Base-by-base conservation (phyloP, 2,797 vertebrate genomes). In the Manis javanica region DNA sequence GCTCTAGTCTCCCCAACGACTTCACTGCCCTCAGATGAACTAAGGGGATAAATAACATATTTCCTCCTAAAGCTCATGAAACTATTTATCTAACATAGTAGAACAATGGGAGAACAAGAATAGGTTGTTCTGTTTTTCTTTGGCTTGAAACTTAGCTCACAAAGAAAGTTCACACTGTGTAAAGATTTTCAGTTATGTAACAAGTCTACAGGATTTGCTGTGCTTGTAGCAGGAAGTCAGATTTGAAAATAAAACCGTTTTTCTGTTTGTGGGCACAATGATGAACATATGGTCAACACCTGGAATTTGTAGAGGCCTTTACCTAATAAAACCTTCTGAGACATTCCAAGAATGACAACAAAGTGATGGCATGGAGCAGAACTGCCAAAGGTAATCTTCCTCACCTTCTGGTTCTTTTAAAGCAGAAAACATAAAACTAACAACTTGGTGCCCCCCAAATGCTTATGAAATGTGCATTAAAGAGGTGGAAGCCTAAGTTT, bases 201-300 rank as follows among this genome's bases (percentile, higher is more conserved):
- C 92, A 97, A 98, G 96, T 98, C 96, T 97, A 81, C 69, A 95
- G 96, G 89, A 96, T 98, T 97, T 94, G 96, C 91, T 97, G 93
- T 87, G 97, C 97, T 98, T 98, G 95, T n/a, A 95, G 2, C 37
- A 97, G 97, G 97, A 95, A 98, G 97, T 95, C 53, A 97, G 93
- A 91, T 97, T 98, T 84, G 57, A 96, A 96, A 98, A 97, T 86
- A 97, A 98, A 97, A 96, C 68, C 34, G 8, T 71, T 98, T 97
- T 98, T 95, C 94, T 98, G 96, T 97, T 98, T 97, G 93, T 97
- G 71, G 88, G 94, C 94, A 90, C 87, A 83, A 83, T 87, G 92
- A 98, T 98, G 98, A 98, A 98, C 98, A 98, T 98, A 96, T 98
- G 98, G 97, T 77, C 96, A 96, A 96, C 98, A 98, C 96, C 98